Percentiles rank a stretch among this genome's conserved stretches.
Evolutionary conservation across 1,140 invertebrate species (phyloP).

Genomic region (Hypothenemus hampei): DNA sequence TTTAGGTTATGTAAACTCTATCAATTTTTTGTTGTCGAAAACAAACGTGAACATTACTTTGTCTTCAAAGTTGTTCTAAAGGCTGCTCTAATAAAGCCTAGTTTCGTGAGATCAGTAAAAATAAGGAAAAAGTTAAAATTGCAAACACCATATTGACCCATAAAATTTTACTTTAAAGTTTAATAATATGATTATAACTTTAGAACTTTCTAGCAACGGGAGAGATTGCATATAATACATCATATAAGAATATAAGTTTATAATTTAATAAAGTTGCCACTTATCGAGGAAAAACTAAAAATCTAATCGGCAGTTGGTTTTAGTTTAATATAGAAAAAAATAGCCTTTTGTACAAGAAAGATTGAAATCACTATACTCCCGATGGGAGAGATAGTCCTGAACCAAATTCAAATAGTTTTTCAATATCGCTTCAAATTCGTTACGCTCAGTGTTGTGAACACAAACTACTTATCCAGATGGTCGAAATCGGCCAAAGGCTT

Average conservation of each 20-base stretch:
- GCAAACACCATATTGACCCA: not conserved
- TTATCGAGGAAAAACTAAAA: too few species aligned
- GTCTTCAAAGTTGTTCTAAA: not conserved
- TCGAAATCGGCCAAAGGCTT: conserved; percentile 8
- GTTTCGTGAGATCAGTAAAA: too few species aligned
- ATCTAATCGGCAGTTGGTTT: too few species aligned
- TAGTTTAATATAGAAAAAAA: too few species aligned
- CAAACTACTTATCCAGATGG: conserved; percentile 23
- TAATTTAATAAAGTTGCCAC: not conserved
- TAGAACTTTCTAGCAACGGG: not conserved
- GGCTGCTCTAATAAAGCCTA: too few species aligned
- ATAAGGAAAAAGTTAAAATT: not conserved
- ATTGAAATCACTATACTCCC: too few species aligned
- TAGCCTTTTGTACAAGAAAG: too few species aligned
- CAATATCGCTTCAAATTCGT: conserved; percentile 14
- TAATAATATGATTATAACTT: not conserved
- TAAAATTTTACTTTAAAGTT: not conserved
- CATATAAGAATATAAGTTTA: not conserved
- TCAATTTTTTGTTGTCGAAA: not conserved
- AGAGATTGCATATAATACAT: not conserved
- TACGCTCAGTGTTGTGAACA: conserved; percentile 17
- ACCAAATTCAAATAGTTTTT: conserved; percentile 23
- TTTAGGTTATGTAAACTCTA: not conserved
- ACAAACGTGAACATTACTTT: not conserved
- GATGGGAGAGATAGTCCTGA: too few species aligned